Conservation (phyloP, 2,113 vertebrate species). For the Ctenomys sociabilis region DNA sequence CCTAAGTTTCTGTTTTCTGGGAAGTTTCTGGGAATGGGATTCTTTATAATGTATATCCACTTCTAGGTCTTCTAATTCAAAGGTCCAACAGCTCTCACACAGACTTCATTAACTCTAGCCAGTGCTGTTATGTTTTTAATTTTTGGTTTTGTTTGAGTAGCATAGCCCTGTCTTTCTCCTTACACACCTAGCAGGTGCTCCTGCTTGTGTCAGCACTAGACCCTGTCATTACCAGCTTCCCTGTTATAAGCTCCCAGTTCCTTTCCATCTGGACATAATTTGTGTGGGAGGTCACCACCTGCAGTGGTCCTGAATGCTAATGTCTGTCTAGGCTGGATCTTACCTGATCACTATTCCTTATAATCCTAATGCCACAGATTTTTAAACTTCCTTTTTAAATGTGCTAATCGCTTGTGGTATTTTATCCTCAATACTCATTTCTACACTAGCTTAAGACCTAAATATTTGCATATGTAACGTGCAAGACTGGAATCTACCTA, state of each 20-base stretch:
- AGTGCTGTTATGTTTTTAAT: background rate
- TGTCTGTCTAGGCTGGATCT: background rate
- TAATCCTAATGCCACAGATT: background rate
- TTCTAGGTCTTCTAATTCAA: conserved; percentile 85
- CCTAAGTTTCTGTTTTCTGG: conserved; percentile 85
- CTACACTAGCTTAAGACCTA: background rate
- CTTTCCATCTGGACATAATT: background rate
- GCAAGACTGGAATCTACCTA: conserved; percentile 1
- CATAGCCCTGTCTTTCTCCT: conserved; percentile 67
- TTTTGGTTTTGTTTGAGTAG: conserved; percentile 35
- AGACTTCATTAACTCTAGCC: conserved; percentile 73
- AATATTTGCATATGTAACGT: background rate
- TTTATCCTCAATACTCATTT: background rate
- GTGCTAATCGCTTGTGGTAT: background rate
- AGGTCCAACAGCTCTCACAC: conserved; percentile 50
- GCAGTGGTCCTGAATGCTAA: background rate
- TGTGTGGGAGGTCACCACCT: background rate
- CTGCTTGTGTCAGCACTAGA: background rate
- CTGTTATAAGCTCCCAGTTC: background rate
- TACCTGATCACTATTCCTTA: background rate
- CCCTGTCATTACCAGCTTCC: conserved; percentile 28
- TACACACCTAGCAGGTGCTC: conserved; percentile 76
- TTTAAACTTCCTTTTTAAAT: conserved; percentile 29
- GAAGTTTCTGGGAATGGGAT: conserved; percentile 83
- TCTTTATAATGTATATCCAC: conserved; percentile 87